Evolutionary conservation across 1,140 invertebrate species (phyloP).

Genomic region (Drosophila dunni): DNA sequence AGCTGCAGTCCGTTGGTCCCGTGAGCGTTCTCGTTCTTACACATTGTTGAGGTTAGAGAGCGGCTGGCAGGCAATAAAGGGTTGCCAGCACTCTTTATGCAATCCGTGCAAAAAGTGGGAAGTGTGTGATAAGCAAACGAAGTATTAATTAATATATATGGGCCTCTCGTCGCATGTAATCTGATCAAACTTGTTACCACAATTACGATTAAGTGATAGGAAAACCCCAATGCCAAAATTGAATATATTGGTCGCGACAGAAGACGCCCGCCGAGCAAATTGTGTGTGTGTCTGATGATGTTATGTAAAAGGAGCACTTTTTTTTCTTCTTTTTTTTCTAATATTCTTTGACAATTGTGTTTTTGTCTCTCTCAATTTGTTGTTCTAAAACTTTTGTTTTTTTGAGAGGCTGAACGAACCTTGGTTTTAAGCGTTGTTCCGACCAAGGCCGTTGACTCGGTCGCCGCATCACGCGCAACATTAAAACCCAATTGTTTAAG

Average conservation of each 20-base stretch:
- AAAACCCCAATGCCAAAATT: neutral
- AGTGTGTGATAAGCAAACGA: constrained; percentile 29
- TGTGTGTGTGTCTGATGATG: constrained; percentile 22
- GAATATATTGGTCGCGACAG: neutral
- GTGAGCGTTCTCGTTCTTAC: constrained; percentile 18
- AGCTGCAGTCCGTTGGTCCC: constrained; percentile 21
- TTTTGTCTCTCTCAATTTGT: neutral
- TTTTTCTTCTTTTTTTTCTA: neutral
- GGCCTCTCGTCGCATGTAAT: constrained; percentile 3
- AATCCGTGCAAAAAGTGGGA: constrained; percentile 36
- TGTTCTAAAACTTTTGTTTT: neutral
- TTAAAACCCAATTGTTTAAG: constrained; percentile 77
- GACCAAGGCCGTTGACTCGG: constrained; percentile 52
- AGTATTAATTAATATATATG: constrained; percentile 26
- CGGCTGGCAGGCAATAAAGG: constrained; percentile 21
- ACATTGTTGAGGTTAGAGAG: constrained; percentile 52
- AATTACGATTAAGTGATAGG: constrained; percentile 10
- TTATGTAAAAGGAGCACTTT: constrained; percentile 69
- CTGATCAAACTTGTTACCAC: constrained; percentile 19
- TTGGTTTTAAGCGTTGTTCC: constrained; percentile 57
- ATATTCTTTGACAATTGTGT: neutral
- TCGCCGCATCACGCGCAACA: constrained; percentile 62
- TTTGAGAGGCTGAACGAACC: constrained; percentile 57
- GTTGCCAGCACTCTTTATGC: constrained; percentile 49
- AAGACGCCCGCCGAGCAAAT: neutral